Evolutionary conservation across 30 jellyfish, hydroid and myxozoan genomes (phyloP), one percentile per base, ranked within the genome.

Genomic region (Cassiopea xamachana): DNA sequence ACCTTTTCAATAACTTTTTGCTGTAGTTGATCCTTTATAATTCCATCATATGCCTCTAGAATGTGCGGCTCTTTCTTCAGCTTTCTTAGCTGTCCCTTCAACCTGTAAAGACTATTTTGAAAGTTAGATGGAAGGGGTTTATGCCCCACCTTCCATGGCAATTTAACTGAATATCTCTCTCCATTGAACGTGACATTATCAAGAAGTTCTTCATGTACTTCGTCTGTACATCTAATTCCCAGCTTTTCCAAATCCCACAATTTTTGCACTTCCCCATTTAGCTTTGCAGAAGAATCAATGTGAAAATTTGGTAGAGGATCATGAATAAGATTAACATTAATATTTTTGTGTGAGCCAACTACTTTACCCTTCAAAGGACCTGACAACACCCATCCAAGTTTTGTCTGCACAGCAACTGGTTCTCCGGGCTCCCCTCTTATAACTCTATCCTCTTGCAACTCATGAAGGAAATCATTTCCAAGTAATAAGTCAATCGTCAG

Each of bases 101-200:
- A 43, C 43, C 89, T 60, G 6, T 2, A 75, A 10, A 44, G 19
- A 14, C 74, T 49, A 68, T 15, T 68, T 4, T 46, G 16, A 48
- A 48, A 82, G 48, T 82, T 61, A 27, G 72, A 6, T 7, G 83
- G 91, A 1, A 82, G 8, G 1, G 96, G 92, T 7, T 68, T 67
- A 48, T 89, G 92, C 17, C 86, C 95, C 27, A 69, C 91, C 86
- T 88, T 88, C 95, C 95, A 88, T 61, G 91, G 95, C 86, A 78
- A 77, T 16, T 80, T 86, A 51, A 88, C 95, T 1, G 85, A 79
- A 78, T 77, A 88, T 39, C 95, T 80, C 49, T 62, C 75, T 49
- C 87, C 96, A 17, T 79, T 50, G 73, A 89, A 89, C 10, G 58
- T 8, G 17, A 89, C 64, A 49, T 80, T 82, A 81, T 89, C 87